phyloP scores from a whole-genome alignment of 2,797 vertebrate genomes.

The Macroramphosus scolopax region DNA sequence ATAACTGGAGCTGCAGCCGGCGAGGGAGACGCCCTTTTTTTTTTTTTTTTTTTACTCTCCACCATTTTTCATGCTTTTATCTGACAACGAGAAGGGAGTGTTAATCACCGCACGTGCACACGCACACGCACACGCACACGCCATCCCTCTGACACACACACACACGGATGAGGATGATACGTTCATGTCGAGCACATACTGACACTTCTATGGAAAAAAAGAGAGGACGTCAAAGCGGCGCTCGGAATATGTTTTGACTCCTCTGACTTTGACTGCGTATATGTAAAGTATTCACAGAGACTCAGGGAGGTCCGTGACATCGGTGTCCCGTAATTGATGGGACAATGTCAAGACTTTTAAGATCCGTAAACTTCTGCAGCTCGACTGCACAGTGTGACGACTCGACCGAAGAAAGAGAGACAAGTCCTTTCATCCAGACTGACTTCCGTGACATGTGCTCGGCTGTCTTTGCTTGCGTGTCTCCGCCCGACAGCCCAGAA shows the following conservation, averaged over 20 bases:
- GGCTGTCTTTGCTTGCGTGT: conserved; percentile 35
- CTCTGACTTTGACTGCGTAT: conserved; percentile 58
- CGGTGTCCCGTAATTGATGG: conserved; percentile 60
- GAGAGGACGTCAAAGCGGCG: conserved; percentile 49
- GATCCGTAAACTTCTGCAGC: conserved; percentile 49
- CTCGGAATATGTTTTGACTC: conserved; percentile 52
- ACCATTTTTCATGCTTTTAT: conserved; percentile 70
- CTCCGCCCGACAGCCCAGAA: conserved; percentile 24
- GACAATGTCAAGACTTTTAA: conserved; percentile 65
- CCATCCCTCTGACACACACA: not conserved
- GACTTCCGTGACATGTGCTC: conserved; percentile 53
- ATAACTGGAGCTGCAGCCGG: conserved; percentile 65
- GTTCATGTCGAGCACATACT: conserved; percentile 33
- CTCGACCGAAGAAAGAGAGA: conserved; percentile 51
- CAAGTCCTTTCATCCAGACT: conserved; percentile 60
- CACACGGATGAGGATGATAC: conserved; percentile 18
- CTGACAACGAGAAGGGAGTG: conserved; percentile 59
- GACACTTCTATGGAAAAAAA: conserved; percentile 53
- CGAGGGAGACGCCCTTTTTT: conserved; percentile 52
- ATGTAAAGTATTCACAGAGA: conserved; percentile 55
- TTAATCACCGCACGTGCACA: conserved; percentile 48
- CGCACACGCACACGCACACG: conserved; percentile 2
- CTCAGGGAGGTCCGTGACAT: conserved; percentile 46
- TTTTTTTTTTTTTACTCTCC: conserved; percentile 30
- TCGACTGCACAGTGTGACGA: conserved; percentile 45